Base-by-base conservation (phyloP, 2,113 vertebrate genomes). In the Cryptotis parvus region DNA sequence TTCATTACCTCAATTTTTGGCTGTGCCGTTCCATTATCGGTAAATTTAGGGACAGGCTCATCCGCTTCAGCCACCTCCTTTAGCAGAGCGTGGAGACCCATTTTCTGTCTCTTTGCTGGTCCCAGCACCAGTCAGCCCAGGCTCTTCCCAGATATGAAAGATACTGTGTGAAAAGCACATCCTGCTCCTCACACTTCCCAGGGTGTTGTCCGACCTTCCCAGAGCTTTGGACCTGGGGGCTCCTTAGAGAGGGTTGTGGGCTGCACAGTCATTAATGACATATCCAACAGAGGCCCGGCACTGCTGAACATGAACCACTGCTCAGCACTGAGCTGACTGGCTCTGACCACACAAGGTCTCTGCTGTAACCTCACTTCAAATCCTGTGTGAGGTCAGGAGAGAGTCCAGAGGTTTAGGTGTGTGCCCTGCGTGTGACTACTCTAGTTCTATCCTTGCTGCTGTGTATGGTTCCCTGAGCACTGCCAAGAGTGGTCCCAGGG, bases 1-100 rank as follows among this genome's bases (percentile, higher is more conserved):
- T 49, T 86, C 49, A 72, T 91, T 33, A 55, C 35, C 18, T 61
- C 79, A n/a, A 49, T 92, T 88, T 82, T 78, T 84, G 80, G 87
- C 78, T 80, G 80, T 81, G 58, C 78, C 9, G 4, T 78, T 84
- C 18, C 10, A 37, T 91, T 91, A 45, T 68, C 69, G 81, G 55
- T 84, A 6, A 83, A 66, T 88, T 93, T 79, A 79, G 61, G 9
- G 37, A 86, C 37, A 45, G 78, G 15, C 29, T 92, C 61, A 77
- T n/a, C n/a, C n/a, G 12, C 93, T 83, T 85, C 35, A 80, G 39
- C 61, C 31, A 12, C 27, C 29, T 58, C 45, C 31, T 37, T 69
- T 45, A 83, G 85, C 68, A 37, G 39, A 77, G 37, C 24, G 1
- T 24, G 70, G 87, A 90, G 81, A 89, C 58, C 16, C 66, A 63